Evolutionary conservation across 2,113 vertebrate genomes (phyloP), one percentile per base, ranked within the genome.

Genomic region (Alouatta palliata): DNA sequence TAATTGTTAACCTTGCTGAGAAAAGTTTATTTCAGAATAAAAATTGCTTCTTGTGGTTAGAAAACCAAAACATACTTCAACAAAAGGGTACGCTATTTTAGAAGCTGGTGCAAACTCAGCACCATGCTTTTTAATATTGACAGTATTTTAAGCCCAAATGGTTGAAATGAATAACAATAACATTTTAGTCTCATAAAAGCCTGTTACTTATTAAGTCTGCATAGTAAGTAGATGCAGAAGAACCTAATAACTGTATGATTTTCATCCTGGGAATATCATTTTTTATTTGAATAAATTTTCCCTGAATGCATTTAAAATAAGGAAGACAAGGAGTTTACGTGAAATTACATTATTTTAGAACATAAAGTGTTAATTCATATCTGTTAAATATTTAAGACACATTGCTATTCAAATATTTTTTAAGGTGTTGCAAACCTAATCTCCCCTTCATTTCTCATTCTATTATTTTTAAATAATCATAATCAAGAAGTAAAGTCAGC

Each of bases 311-410:
- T 93, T 96, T 96, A 92, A 91, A 96, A 87, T 90, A 88, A 71
- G 6, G 14, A 94, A 43, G 96, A 73, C 21, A 93, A 87, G 40
- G n/a, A 30, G 54, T 92, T 96, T 95, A 66, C 79, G 25, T 79
- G 40, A 43, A 91, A 94, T 97, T 92, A 81, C 10, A 95, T 37
- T 91, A 91, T 91, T 95, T 89, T 91, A 94, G 56, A 77, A 85
- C 0, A 8, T 88, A 43, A 43, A 76, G 43, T 80, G n/a, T 6
- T 49, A 82, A 95, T 95, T 91, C 91, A 64, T 27, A 66, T 68
- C 32, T 87, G 97, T 92, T 96, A 97, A 93, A 95, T 92, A 96
- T 97, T 97, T 96, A 97, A 96, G 80, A 52, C n/a, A 90, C 32
- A 88, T 90, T 90, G 64, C 25, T 90, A 87, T 56, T 96, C 8